These are phyloP conservation scores for Eupeodes corollae DNA, from an alignment of 1,140 invertebrate species.

Conservation along the genomic window DNA sequence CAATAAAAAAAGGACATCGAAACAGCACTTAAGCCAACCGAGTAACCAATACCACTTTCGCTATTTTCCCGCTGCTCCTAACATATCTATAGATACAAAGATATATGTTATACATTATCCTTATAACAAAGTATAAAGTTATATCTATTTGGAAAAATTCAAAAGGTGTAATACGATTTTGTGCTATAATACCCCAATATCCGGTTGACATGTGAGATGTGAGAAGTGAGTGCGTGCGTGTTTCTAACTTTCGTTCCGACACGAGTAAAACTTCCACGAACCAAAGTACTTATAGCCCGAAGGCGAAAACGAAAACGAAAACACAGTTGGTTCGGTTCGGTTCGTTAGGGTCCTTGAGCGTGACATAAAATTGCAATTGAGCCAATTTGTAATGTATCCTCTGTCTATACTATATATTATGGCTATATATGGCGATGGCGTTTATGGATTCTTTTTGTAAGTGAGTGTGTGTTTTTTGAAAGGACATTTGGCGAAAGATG, in stretches of 20 bases:
- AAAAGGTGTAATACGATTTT: conserved; percentile 37
- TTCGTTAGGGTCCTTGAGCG: conserved; percentile 11
- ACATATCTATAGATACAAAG: conserved; percentile 1
- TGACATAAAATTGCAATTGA: conserved; percentile 33
- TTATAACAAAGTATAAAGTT: background rate
- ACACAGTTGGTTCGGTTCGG: conserved; percentile 28
- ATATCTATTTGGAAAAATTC: background rate
- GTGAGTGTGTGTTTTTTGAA: no score
- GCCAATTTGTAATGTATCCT: conserved; percentile 24
- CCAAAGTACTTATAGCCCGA: conserved; percentile 28
- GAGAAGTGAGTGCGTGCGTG: background rate
- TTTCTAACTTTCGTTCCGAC: conserved; percentile 1
- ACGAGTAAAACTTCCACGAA: conserved; percentile 14
- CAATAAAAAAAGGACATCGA: conserved; percentile 3
- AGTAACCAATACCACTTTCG: conserved; percentile 5
- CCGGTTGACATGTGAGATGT: background rate
- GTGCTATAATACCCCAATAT: conserved; percentile 29
- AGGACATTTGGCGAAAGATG: no score
- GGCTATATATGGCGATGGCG: no score
- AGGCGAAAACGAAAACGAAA: conserved; percentile 19
- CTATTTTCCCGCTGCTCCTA: conserved; percentile 1
- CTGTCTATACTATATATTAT: no score
- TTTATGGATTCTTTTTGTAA: no score
- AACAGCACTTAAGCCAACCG: background rate
- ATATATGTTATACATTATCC: conserved; percentile 3